Evolutionary conservation across 2,888 invertebrate genomes (phyloP).

Genomic region (Philonicus albiceps): DNA sequence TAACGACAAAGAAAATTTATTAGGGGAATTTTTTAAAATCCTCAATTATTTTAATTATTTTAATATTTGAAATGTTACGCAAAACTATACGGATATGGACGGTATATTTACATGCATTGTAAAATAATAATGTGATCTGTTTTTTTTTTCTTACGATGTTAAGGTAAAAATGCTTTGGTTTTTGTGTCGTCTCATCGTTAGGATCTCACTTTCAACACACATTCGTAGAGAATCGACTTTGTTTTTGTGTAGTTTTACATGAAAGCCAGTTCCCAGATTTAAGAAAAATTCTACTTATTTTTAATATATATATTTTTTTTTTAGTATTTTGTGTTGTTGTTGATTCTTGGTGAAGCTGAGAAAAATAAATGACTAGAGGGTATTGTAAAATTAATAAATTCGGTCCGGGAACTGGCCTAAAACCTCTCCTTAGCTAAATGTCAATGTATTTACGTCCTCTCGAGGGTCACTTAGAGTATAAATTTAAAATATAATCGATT

Average conservation of each 20-base stretch:
- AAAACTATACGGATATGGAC: constrained; percentile 1
- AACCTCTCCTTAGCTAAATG: neutral
- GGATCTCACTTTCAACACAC: neutral
- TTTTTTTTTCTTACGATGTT: neutral
- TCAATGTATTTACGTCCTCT: neutral
- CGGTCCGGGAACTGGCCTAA: neutral
- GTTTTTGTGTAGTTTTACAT: neutral
- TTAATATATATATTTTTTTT: no score
- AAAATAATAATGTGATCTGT: neutral
- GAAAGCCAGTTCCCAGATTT: neutral
- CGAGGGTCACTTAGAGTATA: neutral
- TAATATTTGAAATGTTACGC: neutral
- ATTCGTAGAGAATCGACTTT: neutral
- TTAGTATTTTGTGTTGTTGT: no score
- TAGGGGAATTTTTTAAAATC: neutral
- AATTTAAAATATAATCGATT: neutral
- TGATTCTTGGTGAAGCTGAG: no score
- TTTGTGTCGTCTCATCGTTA: neutral
- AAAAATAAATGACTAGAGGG: no score
- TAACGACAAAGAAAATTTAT: neutral
- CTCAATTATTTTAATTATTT: neutral
- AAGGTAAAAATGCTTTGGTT: constrained; percentile 4
- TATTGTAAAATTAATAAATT: no score
- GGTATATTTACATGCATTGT: neutral
- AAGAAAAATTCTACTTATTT: neutral